Evolutionary conservation across 2,113 vertebrate species (phyloP), one percentile per base, ranked within the genome.

Genomic region (Callipepla squamata): DNA sequence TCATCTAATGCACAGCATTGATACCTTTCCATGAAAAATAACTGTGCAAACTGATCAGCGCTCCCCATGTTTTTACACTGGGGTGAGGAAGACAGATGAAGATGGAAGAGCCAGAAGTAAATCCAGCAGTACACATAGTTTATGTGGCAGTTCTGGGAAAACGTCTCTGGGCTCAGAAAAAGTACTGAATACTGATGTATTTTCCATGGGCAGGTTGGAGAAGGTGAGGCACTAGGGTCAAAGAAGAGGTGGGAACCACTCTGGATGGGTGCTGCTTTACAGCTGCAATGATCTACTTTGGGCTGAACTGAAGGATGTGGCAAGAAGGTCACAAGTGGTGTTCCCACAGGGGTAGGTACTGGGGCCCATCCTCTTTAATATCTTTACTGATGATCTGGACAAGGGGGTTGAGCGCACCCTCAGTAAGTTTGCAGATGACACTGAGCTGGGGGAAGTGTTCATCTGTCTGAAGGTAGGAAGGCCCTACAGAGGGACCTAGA

Each of bases 191-290:
- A 47, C 0, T 2, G 22, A 18, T 50, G 12, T 1, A 1, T 47
- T 80, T 85, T 87, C 55, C 50, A 26, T 5, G 50, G 34, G 51
- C 18, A 65, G 8, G 25, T 34, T 67, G 61, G 51, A 92, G 32
- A 0, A 1, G 15, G 10, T 72, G 62, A 65, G 40, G n/a, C 50
- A 58, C 81, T 65, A 1, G 1, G 1, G 4, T 34, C 63, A 11
- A 80, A 69, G 42, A 69, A 63, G 70, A 73, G 47, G 7, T 22
- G 34, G 30, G 38, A 59, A 91, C 32, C 47, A 11, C 18, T 34
- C 11, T 21, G 22, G 45, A 47, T 22, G 12, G 23, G 20, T 7
- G 51, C 30, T 58, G 59, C 15, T 80, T 82, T 53, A 67, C 28
- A 61, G 58, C n/a, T 68, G 22, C 23, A 42, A 15, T 48, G 45